phyloP scores from a whole-genome alignment of 2,797 vertebrate species.

The Pyrocephalus nanus region DNA sequence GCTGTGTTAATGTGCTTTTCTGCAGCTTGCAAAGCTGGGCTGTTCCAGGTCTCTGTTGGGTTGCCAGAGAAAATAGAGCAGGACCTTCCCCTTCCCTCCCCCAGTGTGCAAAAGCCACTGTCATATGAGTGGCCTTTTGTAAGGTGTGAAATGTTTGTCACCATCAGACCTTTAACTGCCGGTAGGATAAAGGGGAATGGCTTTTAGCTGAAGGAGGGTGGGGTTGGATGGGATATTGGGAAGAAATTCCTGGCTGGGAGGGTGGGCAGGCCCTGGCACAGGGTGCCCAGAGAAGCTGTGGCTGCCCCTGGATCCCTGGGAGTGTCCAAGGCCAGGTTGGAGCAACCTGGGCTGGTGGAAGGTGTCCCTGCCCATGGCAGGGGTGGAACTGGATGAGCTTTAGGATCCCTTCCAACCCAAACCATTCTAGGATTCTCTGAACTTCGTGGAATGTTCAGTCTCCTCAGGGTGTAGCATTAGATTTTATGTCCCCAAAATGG shows the following conservation, averaged over 20 bases:
- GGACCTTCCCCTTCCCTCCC: not conserved
- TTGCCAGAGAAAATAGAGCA: not conserved
- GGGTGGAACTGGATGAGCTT: no score
- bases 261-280: not conserved
- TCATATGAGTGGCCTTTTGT: not conserved
- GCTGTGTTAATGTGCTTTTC: not conserved
- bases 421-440: not conserved
- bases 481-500: not conserved
- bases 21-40: not conserved
- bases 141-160: not conserved
- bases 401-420: not conserved
- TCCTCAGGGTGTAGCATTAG: rapidly evolving
- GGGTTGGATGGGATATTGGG: not conserved
- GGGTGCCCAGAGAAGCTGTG: no score
- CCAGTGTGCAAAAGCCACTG: not conserved
- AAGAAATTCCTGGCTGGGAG: not conserved
- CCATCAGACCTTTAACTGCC: not conserved
- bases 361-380: no score
- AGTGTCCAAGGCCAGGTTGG: no score
- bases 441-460: not conserved
- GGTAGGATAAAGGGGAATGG: not conserved
- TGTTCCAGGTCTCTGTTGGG: not conserved
- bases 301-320: no score
- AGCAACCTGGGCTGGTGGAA: no score
- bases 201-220: not conserved